Evolutionary conservation across 2,797 vertebrate species (phyloP).

Genomic region (Eleutherodactylus coqui): DNA sequence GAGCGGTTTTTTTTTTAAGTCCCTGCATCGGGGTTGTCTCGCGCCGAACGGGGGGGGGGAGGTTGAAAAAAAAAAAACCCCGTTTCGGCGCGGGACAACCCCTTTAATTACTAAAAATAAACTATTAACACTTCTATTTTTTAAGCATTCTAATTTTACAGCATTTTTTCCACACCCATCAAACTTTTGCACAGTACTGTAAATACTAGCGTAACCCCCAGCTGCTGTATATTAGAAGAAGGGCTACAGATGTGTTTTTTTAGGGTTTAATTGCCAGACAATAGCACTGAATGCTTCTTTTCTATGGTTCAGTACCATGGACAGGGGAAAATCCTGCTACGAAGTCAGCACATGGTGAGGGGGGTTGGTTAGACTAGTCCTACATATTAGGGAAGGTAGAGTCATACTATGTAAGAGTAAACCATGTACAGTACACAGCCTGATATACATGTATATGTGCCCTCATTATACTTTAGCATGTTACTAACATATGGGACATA

Average conservation of each 20-base stretch:
- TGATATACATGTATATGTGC: background rate
- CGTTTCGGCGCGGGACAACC: too few relatives aligned
- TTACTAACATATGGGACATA: background rate
- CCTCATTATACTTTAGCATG: background rate
- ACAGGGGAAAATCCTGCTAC: background rate
- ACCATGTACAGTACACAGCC: background rate
- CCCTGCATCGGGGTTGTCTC: too few relatives aligned
- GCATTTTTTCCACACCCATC: too few relatives aligned
- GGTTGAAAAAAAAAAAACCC: too few relatives aligned
- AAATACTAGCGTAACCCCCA: background rate
- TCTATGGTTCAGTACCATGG: conserved; percentile 12
- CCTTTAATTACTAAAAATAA: too few relatives aligned
- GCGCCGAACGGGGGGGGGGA: too few relatives aligned
- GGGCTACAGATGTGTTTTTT: background rate
- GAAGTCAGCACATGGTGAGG: background rate
- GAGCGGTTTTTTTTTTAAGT: too few relatives aligned
- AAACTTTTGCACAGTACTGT: too few relatives aligned
- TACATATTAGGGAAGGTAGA: background rate
- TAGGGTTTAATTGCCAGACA: too few relatives aligned
- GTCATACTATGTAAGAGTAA: background rate
- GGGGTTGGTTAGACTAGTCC: background rate
- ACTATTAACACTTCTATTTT: too few relatives aligned
- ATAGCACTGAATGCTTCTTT: too few relatives aligned
- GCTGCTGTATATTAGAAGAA: background rate
- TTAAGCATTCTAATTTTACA: too few relatives aligned